phyloP scores from a whole-genome alignment of 2,797 vertebrate species.

The Coracias cyanogaster region DNA sequence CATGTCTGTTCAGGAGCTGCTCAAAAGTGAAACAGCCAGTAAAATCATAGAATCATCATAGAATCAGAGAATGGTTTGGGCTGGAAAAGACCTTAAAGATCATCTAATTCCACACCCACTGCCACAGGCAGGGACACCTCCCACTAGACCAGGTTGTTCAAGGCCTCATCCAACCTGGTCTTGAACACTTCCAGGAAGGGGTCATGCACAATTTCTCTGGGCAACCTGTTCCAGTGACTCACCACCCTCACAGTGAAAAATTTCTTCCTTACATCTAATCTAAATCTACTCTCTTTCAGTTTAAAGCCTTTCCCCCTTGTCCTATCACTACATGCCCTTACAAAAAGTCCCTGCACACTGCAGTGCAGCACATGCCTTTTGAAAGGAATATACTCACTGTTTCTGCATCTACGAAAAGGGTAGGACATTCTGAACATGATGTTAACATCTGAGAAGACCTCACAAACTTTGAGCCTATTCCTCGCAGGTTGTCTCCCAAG shows the following conservation, averaged over 20 bases:
- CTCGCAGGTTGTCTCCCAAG: constrained; percentile 93
- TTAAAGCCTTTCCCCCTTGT: background rate
- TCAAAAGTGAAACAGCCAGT: background rate
- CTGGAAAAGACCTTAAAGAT: background rate
- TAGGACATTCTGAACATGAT: constrained; percentile 95
- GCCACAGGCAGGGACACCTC: background rate
- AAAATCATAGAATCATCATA: background rate
- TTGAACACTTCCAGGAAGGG: background rate
- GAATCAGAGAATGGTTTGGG: background rate
- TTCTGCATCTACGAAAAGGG: constrained; percentile 95
- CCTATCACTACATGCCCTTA: background rate
- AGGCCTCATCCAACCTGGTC: background rate
- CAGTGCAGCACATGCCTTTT: background rate
- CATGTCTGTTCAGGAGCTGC: background rate
- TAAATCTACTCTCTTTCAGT: background rate
- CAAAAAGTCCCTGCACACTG: background rate
- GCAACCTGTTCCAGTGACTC: background rate
- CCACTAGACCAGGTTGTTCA: background rate
- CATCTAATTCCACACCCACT: background rate
- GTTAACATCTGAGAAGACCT: constrained; percentile 97
- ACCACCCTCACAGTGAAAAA: background rate
- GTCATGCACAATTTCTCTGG: background rate
- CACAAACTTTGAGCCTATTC: constrained; percentile 96
- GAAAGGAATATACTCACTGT: constrained; percentile 85
- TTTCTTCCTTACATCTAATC: background rate